Base-by-base conservation (phyloP, 2,888 invertebrate species). In the Drosophila siamana region DNA sequence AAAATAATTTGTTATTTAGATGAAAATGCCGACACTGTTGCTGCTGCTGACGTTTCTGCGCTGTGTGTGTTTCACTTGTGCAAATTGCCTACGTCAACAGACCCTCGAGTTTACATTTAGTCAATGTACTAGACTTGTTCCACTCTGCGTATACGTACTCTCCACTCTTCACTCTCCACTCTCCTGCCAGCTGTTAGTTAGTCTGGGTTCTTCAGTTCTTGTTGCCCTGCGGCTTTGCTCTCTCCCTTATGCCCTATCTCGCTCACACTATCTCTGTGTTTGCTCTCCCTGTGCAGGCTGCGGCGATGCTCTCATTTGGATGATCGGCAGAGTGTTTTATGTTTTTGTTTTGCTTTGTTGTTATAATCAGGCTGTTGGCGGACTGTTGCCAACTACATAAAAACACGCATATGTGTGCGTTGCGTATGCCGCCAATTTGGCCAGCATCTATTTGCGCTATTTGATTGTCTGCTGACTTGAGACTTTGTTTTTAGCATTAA, bases 1-100 rank as follows among this genome's bases (percentile, higher is more conserved):
- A 70, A 69, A 62, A 63, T 77, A 68, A 86, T 83, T 83, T 83
- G 83, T 86, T 86, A 86, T 83, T 86, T 52, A 86, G 83, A 83
- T 80, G 82, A 85, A 41, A 82, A 70, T 65, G 64, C 47, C 70
- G 41, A 30, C 56, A 69, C 64, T 82, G 82, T 66, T 62, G 71
- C 68, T 82, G 82, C 71, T 81, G 81, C 40, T 70, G 72, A 19
- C 19, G 84, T 75, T 83, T 67, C 69, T 57, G 3, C 19, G 3
- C 1, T 2, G 3, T 19, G 3, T 19, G 59, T 56, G 19, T 71
- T 65, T 44, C 56, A 19, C 71, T 70, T 71, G 84, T 73, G 78
- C 68, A 73, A 79, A 69, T 79, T 73, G 73, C 73, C 76, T 83
- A 86, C 86, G 83, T 83, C 83, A 83, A 83, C 80, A 80, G 83